phyloP scores from a whole-genome alignment of 2,888 invertebrate species.

The Rhorus exstirpatorius region DNA sequence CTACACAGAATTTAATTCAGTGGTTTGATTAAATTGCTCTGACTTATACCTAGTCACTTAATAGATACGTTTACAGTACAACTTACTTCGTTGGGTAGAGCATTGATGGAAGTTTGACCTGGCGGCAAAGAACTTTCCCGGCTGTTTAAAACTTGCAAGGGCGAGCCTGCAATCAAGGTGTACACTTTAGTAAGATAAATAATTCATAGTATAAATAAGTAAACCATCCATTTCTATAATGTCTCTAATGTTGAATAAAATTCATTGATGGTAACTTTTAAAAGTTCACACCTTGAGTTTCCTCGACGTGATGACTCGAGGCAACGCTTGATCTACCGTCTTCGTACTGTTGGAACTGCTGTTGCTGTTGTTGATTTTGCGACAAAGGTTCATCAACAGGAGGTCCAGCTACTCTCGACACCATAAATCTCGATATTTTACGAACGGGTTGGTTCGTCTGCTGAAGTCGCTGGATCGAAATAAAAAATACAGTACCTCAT shows the following conservation, averaged over 20 bases:
- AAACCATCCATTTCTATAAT: too few relatives aligned
- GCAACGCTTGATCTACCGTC: constrained; percentile 65
- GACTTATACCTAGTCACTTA: too few relatives aligned
- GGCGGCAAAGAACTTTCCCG: constrained; percentile 83
- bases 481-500: constrained; percentile 44
- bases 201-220: too few relatives aligned
- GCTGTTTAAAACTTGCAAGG: constrained; percentile 79
- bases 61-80: background rate
- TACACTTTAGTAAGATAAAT: background rate
- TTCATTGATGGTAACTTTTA: background rate
- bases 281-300: constrained; percentile 74
- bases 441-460: constrained; percentile 86
- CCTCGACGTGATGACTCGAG: constrained; percentile 74
- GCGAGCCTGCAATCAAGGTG: constrained; percentile 68
- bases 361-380: constrained; percentile 71
- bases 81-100: constrained; percentile 78
- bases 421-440: constrained; percentile 94
- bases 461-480: constrained; percentile 69
- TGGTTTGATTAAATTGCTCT: background rate
- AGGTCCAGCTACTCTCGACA: constrained; percentile 86
- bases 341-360: constrained; percentile 64
- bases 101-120: constrained; percentile 73
- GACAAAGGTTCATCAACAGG: constrained; percentile 73
- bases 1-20: constrained; percentile 1
- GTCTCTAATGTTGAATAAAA: too few relatives aligned